Base-by-base conservation (phyloP, 2,888 invertebrate genomes). In the Suillia variegata region DNA sequence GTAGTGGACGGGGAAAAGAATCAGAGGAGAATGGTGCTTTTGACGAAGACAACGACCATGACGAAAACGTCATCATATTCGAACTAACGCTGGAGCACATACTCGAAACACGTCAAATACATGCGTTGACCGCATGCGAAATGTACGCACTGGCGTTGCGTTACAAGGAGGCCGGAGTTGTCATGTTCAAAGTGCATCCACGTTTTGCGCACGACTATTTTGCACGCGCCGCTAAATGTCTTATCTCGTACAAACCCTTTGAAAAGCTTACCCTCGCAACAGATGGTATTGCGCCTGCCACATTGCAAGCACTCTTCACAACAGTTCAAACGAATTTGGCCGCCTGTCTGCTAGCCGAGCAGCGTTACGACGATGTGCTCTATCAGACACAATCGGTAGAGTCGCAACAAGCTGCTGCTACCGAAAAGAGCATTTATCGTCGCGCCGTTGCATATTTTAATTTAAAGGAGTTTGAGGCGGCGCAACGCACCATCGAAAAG, bases 301-400 rank as follows among this genome's bases (percentile, higher is more conserved):
- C 87, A 58, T 83, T 91, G 65, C 76, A 85, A 34, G 81, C 83
- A 54, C 78, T 91, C 8, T 87, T 90, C 77, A 81, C 87, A 10
- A 87, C 87, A 67, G 83, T 94, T 8, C 92, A 90, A 76, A 90
- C 91, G 67, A 96, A 96, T 80, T 83, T 95, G 76, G 91, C 94
- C 0, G 89, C 90, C 49, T 93, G 94, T 76, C 90, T 93, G 69
- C 84, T 93, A 18, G 88, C 88, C 63, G 85, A 85, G 62, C 80
- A 87, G 10, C 88, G 89, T 65, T 90, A 87, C 78, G 85, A 87
- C 4, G 86, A 88, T 61, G 89, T 88, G 0, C 76, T 91, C 26
- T 83, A 85, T 38, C 84, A 93, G 12, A 92, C 85, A 12, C 69
- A 82, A 38, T 85, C 83, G 70, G 82, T 84, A 24, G 81, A 83